Percentiles rank a stretch among this genome's conserved stretches.
Evolutionary conservation across 1,140 invertebrate species (phyloP).

Genomic region (Berghia stephanieae): DNA sequence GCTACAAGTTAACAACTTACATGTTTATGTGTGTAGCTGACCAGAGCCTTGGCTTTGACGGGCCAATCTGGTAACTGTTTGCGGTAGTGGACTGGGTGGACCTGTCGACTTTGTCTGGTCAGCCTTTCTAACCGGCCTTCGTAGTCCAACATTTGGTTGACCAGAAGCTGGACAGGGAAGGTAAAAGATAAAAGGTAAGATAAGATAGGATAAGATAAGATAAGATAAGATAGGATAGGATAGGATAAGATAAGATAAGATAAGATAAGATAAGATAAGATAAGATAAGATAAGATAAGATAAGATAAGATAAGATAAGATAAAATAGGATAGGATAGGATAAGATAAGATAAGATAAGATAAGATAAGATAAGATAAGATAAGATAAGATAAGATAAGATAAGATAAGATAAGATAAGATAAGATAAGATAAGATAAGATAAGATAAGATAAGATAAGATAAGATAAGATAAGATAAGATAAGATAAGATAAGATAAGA

Average conservation of each 20-base stretch:
- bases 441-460: background rate
- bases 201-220: background rate
- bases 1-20: too few species aligned
- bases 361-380: too few species aligned
- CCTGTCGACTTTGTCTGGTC: constrained; percentile 38
- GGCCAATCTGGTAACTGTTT: constrained; percentile 48
- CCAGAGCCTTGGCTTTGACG: constrained; percentile 50
- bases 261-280: background rate
- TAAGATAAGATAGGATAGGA: background rate
- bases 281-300: background rate
- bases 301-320: background rate
- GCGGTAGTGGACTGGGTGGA: constrained; percentile 54
- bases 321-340: background rate
- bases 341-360: too few species aligned
- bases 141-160: constrained; percentile 49
- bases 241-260: background rate
- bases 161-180: constrained; percentile 41
- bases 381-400: too few species aligned
- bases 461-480: background rate
- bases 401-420: too few species aligned
- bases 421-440: too few species aligned
- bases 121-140: constrained; percentile 49
- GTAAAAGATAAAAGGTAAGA: background rate
- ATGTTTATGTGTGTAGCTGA: constrained; percentile 54
- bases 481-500: background rate